phyloP scores from a whole-genome alignment of 1,140 invertebrate species.

The Paracyclopina nana region DNA sequence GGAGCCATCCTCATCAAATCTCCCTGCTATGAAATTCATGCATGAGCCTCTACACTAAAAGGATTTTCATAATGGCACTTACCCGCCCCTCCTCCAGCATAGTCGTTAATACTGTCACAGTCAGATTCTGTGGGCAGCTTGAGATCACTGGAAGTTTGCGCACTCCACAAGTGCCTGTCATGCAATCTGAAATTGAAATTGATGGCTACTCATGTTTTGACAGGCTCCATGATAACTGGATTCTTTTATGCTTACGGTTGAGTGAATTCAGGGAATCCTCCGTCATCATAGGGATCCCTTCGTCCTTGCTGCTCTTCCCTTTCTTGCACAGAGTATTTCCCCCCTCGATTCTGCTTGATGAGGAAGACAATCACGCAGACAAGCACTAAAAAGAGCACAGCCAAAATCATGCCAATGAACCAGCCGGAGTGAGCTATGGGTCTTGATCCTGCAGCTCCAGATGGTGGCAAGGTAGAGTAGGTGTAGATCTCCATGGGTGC shows the following conservation, averaged over 20 bases:
- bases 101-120: constrained; percentile 16
- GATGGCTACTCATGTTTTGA: not conserved
- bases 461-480: constrained; percentile 26
- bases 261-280: constrained; percentile 82
- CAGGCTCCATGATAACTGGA: too few relatives aligned
- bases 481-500: constrained; percentile 53
- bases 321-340: constrained; percentile 87
- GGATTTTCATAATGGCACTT: too few relatives aligned
- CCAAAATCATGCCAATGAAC: constrained; percentile 55
- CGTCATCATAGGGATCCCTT: constrained; percentile 53
- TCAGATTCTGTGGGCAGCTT: constrained; percentile 13
- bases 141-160: not conserved
- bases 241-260: constrained; percentile 55
- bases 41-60: too few relatives aligned
- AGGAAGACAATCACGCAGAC: constrained; percentile 83
- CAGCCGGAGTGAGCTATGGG: constrained; percentile 12
- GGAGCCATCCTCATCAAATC: constrained; percentile 91
- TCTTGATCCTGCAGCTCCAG: not conserved
- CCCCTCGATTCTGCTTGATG: constrained; percentile 74
- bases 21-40: constrained; percentile 27
- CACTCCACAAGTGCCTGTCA: constrained; percentile 1
- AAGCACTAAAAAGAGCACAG: constrained; percentile 73
- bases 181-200: constrained; percentile 7
- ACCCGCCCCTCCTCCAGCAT: constrained; percentile 14
- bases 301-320: constrained; percentile 75